Conservation (phyloP, 2,797 vertebrate species). For the Anniella stebbinsi region DNA sequence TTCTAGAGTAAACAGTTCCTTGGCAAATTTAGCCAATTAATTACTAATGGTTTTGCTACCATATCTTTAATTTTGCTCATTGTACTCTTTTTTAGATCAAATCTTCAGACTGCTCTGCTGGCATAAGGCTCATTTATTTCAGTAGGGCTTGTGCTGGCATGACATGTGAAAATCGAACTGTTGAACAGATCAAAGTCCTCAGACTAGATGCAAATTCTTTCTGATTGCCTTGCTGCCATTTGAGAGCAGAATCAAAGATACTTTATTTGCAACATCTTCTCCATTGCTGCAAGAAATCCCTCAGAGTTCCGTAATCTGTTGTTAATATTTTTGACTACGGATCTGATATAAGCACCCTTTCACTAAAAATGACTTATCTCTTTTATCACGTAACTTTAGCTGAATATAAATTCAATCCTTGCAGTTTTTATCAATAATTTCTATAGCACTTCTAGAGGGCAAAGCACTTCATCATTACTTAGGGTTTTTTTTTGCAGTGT, state of each 20-base stretch:
- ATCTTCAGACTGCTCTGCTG: neutral
- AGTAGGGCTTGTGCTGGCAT: neutral
- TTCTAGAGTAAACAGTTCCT: neutral
- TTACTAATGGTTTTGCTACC: neutral
- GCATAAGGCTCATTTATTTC: slow-evolving; percentile 6
- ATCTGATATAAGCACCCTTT: slow-evolving; percentile 24
- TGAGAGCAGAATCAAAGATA: slow-evolving; percentile 32
- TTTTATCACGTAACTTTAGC: slow-evolving; percentile 22
- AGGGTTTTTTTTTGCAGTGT: neutral
- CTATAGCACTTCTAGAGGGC: neutral
- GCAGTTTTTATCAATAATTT: slow-evolving; percentile 27
- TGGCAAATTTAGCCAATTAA: neutral
- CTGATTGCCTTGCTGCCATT: slow-evolving; percentile 12
- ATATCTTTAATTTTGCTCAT: neutral
- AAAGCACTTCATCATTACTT: slow-evolving; percentile 5
- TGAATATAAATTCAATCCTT: slow-evolving; percentile 1
- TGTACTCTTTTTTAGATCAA: neutral
- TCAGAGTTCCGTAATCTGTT: slow-evolving; percentile 18
- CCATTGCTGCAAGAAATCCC: neutral
- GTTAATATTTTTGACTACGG: slow-evolving; percentile 17
- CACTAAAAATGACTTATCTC: slow-evolving; percentile 17
- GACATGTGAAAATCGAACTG: neutral
- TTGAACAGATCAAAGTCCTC: slow-evolving; percentile 19
- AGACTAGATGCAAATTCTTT: slow-evolving; percentile 35
- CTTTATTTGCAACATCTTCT: slow-evolving; percentile 4